Conservation (phyloP, 1,140 invertebrate species). For the Piezodorus guildinii region DNA sequence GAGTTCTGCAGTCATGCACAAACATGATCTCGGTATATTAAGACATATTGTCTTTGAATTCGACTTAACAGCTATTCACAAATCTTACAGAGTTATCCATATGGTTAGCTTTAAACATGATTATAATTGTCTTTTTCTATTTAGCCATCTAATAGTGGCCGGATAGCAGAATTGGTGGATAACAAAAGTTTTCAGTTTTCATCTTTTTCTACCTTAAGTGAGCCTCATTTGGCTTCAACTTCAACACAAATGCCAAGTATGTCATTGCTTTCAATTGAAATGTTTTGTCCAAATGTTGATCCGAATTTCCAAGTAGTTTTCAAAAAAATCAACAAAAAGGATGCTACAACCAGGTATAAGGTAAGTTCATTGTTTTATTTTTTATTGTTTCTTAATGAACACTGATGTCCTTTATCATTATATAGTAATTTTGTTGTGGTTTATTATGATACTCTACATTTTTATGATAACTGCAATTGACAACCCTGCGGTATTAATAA, state of each 20-base stretch:
- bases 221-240: slow-evolving; percentile 44
- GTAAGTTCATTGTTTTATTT: slow-evolving; percentile 33
- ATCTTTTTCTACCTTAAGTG: slow-evolving; percentile 53
- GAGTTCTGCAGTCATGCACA: too few relatives aligned
- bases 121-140: slow-evolving; percentile 24
- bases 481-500: too few relatives aligned
- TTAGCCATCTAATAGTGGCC: slow-evolving; percentile 69
- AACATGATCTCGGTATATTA: too few relatives aligned
- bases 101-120: slow-evolving; percentile 12
- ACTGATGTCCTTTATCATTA: too few relatives aligned
- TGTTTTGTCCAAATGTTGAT: slow-evolving; percentile 45
- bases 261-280: slow-evolving; percentile 32
- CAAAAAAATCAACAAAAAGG: slow-evolving; percentile 73
- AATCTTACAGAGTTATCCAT: too few relatives aligned
- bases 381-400: too few relatives aligned
- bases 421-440: too few relatives aligned
- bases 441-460: too few relatives aligned
- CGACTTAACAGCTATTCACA: too few relatives aligned
- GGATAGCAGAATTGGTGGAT: slow-evolving; percentile 61
- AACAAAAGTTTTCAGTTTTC: slow-evolving; percentile 45
- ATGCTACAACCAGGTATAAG: slow-evolving; percentile 74
- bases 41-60: too few relatives aligned
- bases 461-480: too few relatives aligned
- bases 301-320: slow-evolving; percentile 50
- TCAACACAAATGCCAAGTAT: slow-evolving; percentile 30